Evolutionary conservation across 2,113 vertebrate genomes (phyloP).

Genomic region (Solea solea): DNA sequence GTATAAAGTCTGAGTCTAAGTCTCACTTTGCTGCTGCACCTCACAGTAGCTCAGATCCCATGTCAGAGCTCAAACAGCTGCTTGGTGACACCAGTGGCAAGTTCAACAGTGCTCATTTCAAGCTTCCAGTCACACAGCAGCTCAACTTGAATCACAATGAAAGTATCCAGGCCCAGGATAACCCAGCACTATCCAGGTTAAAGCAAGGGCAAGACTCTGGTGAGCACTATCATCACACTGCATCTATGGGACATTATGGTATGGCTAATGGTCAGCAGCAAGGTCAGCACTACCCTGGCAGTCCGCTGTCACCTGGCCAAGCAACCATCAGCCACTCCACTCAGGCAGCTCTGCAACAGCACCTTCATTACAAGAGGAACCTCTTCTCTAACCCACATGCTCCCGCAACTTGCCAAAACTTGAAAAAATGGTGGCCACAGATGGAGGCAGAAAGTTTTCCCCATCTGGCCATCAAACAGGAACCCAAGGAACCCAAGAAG

Average conservation of each 20-base stretch:
- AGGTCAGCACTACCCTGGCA: slow-evolving; percentile 66
- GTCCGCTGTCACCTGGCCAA: slow-evolving; percentile 72
- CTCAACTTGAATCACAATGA: slow-evolving; percentile 72
- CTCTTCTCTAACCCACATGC: slow-evolving; percentile 84
- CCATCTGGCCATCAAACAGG: slow-evolving; percentile 82
- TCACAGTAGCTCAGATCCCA: slow-evolving; percentile 84
- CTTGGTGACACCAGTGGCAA: slow-evolving; percentile 86
- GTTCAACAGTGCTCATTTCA: slow-evolving; percentile 86
- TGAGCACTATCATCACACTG: slow-evolving; percentile 73
- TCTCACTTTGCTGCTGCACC: slow-evolving; percentile 65
- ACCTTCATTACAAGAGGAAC: slow-evolving; percentile 94
- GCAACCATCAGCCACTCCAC: slow-evolving; percentile 87
- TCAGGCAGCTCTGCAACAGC: slow-evolving; percentile 94
- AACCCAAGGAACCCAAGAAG: slow-evolving; percentile 91
- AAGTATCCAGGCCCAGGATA: slow-evolving; percentile 52
- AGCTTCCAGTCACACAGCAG: slow-evolving; percentile 81
- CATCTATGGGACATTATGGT: slow-evolving; percentile 72
- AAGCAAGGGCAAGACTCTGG: slow-evolving; percentile 80
- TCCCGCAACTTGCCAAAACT: slow-evolving; percentile 76
- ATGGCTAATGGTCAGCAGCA: slow-evolving; percentile 80
- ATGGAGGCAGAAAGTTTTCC: slow-evolving; percentile 62
- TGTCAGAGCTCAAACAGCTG: slow-evolving; percentile 94
- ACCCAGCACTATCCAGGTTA: slow-evolving; percentile 61
- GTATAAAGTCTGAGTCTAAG: slow-evolving; percentile 77
- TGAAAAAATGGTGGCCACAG: slow-evolving; percentile 89